phyloP scores from a whole-genome alignment of 2,888 invertebrate genomes.

The Mechanitis messenoides region DNA sequence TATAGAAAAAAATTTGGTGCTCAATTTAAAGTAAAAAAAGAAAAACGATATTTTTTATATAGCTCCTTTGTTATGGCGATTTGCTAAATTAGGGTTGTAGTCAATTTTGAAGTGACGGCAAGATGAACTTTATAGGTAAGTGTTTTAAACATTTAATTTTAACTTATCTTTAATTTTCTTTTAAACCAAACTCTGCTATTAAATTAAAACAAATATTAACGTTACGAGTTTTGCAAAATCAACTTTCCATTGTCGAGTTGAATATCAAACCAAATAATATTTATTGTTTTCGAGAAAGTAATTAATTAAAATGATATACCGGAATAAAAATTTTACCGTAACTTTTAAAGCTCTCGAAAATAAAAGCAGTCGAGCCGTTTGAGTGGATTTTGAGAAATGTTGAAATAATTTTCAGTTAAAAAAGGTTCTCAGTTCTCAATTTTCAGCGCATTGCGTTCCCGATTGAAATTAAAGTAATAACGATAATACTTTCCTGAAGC shows the following conservation, averaged over 20 bases:
- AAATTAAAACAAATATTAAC: background rate
- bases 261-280: constrained; percentile 5
- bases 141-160: constrained; percentile 25
- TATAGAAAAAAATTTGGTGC: constrained; percentile 64
- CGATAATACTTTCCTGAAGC: no score
- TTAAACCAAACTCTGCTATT: background rate
- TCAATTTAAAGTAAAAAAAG: constrained; percentile 48
- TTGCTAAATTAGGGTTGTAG: constrained; percentile 46
- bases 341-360: no score
- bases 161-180: background rate
- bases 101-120: constrained; percentile 46
- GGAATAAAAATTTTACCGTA: no score
- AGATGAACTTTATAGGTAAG: constrained; percentile 72
- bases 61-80: constrained; percentile 58
- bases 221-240: no score
- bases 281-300: constrained; percentile 5
- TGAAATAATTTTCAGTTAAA: no score
- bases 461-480: no score
- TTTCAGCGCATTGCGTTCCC: no score
- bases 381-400: no score
- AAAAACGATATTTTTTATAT: constrained; percentile 63
- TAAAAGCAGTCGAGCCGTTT: no score
- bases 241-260: background rate
- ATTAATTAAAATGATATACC: constrained; percentile 5
- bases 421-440: no score